Evolutionary conservation across 2,888 invertebrate genomes (phyloP).

Genomic region (Mesorhabditis belari): DNA sequence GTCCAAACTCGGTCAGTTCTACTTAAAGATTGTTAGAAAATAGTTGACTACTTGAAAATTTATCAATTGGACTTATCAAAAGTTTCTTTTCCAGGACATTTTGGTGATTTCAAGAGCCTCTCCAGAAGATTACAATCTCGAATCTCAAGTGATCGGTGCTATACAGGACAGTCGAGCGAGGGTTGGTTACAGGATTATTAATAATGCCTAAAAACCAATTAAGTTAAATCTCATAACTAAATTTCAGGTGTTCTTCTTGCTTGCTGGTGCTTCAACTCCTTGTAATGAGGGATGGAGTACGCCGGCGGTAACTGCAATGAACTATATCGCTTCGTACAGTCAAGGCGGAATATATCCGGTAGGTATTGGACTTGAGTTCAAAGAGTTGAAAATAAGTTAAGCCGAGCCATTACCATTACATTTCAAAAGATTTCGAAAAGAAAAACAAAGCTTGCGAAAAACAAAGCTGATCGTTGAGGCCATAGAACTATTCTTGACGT

Average conservation of each 20-base stretch:
- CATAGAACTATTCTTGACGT: no score
- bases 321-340: constrained; percentile 21
- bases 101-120: constrained; percentile 36
- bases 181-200: not conserved
- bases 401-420: no score
- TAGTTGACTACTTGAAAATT: no score
- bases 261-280: constrained; percentile 32
- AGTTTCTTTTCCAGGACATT: no score
- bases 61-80: no score
- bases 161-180: constrained; percentile 5
- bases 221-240: not conserved
- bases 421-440: no score
- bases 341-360: constrained; percentile 37
- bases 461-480: no score
- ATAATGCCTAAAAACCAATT: not conserved
- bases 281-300: constrained; percentile 36
- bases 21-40: not conserved
- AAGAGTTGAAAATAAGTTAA: no score
- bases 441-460: no score
- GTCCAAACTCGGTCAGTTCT: not conserved
- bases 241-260: constrained; percentile 30
- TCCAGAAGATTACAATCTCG: constrained; percentile 30
- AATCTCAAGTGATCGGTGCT: constrained; percentile 13
- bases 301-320: constrained; percentile 17
- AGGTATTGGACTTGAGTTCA: no score